Conservation (phyloP, 2,797 vertebrate species). For the Characodon lateralis region DNA sequence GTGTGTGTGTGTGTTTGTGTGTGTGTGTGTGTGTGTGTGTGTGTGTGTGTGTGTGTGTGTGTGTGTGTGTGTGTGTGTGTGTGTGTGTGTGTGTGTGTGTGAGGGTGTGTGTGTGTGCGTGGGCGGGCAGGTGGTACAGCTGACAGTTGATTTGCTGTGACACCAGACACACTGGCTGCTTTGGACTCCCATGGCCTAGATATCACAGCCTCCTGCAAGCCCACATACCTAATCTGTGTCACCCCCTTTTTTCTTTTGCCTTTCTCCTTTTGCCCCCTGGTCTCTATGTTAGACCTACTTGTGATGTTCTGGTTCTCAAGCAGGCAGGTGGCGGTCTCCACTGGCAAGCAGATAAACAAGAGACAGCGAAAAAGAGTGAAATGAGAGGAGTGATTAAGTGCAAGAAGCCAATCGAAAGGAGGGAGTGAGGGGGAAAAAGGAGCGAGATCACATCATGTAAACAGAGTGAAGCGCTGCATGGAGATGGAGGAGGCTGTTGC, state of each 20-base stretch:
- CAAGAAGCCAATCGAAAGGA: constrained; percentile 50
- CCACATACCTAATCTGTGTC: constrained; percentile 42
- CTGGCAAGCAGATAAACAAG: constrained; percentile 23
- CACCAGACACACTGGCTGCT: constrained; percentile 80
- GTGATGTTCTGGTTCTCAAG: constrained; percentile 58
- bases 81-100: constrained; percentile 27
- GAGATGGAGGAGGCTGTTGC: constrained; percentile 82
- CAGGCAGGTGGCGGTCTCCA: constrained; percentile 57
- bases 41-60: constrained; percentile 32
- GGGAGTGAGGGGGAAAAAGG: constrained; percentile 51
- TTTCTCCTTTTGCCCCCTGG: constrained; percentile 3
- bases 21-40: constrained; percentile 24
- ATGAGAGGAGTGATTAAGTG: constrained; percentile 39
- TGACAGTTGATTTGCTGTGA: constrained; percentile 82
- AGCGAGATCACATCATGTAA: constrained; percentile 76
- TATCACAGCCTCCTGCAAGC: constrained; percentile 71
- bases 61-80: constrained; percentile 35
- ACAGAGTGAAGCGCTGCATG: constrained; percentile 72
- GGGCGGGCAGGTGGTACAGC: constrained; percentile 79
- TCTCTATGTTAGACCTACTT: constrained; percentile 43
- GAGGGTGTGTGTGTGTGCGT: constrained; percentile 46
- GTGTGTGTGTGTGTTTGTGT: constrained; percentile 25
- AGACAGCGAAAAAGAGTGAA: constrained; percentile 31
- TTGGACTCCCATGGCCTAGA: constrained; percentile 76
- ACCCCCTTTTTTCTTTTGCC: constrained; percentile 11